Evolutionary conservation across 1,140 invertebrate genomes (phyloP).

Genomic region (Scaptodrosophila lebanonensis): DNA sequence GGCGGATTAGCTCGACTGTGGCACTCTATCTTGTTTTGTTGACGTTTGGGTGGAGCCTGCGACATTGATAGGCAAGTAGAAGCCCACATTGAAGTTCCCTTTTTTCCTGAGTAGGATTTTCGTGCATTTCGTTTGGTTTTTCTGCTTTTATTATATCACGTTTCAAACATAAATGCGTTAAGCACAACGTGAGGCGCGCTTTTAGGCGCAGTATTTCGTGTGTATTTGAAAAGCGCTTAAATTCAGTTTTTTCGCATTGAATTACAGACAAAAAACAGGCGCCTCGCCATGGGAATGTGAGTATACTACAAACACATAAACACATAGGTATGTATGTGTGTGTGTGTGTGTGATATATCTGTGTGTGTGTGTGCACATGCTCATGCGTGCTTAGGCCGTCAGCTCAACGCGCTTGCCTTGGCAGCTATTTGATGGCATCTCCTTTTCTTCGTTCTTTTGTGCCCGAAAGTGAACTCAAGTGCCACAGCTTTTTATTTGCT

Average conservation of each 20-base stretch:
- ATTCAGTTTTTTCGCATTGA: constrained; percentile 60
- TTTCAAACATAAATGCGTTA: constrained; percentile 72
- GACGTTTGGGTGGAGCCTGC: too few species aligned
- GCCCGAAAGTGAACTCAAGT: constrained; percentile 17
- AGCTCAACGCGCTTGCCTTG: constrained; percentile 37
- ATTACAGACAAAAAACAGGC: constrained; percentile 49
- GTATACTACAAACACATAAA: constrained; percentile 25
- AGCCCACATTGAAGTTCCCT: constrained; percentile 6
- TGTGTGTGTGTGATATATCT: constrained; percentile 48
- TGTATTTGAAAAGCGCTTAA: constrained; percentile 69
- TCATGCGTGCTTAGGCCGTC: constrained; percentile 10
- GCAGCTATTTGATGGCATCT: constrained; percentile 65
- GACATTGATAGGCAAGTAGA: constrained; percentile 4
- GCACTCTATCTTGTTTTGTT: too few species aligned
- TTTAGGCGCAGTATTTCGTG: constrained; percentile 33
- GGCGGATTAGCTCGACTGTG: too few species aligned
- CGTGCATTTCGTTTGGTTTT: constrained; percentile 30
- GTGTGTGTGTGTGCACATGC: constrained; percentile 16
- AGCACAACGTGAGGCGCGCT: constrained; percentile 51
- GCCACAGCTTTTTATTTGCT: constrained; percentile 40
- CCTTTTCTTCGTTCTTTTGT: not conserved
- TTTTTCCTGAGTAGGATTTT: constrained; percentile 26
- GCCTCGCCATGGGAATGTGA: too few species aligned
- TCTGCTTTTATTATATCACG: constrained; percentile 68
- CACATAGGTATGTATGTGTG: constrained; percentile 23